phyloP scores from a whole-genome alignment of 2,888 invertebrate species.

The Trichopoda pennipes region DNA sequence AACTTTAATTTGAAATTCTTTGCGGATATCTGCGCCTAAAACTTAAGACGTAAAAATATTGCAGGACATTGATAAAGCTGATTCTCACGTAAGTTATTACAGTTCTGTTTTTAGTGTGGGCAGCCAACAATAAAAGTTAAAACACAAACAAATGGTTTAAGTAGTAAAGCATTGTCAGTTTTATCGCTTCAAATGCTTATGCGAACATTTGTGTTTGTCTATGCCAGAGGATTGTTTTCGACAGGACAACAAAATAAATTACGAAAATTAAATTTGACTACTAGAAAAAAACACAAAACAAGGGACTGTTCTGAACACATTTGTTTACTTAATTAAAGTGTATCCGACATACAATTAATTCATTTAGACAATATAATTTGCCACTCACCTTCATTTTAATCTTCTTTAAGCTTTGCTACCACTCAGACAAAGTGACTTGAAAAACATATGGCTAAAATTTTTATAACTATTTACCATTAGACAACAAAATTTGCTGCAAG shows the following conservation, averaged over 20 bases:
- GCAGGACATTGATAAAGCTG: too few species aligned
- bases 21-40: too few species aligned
- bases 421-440: not conserved
- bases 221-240: not conserved
- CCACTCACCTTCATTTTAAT: constrained; percentile 39
- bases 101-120: too few species aligned
- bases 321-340: constrained; percentile 43
- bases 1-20: too few species aligned
- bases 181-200: too few species aligned
- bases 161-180: too few species aligned
- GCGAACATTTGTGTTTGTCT: too few species aligned
- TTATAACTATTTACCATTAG: not conserved
- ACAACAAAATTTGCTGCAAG: too few species aligned
- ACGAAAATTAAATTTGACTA: not conserved
- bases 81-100: too few species aligned
- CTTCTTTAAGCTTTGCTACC: constrained; percentile 21
- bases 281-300: not conserved
- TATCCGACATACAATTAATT: constrained; percentile 28
- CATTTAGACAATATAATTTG: constrained; percentile 20
- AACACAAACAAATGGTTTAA: too few species aligned
- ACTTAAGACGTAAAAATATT: too few species aligned
- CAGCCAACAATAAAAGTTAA: too few species aligned
- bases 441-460: constrained; percentile 2
- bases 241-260: not conserved
- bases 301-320: constrained; percentile 17